Conservation (phyloP, 1,140 invertebrate genomes). For the Sminthurinus signatus region DNA sequence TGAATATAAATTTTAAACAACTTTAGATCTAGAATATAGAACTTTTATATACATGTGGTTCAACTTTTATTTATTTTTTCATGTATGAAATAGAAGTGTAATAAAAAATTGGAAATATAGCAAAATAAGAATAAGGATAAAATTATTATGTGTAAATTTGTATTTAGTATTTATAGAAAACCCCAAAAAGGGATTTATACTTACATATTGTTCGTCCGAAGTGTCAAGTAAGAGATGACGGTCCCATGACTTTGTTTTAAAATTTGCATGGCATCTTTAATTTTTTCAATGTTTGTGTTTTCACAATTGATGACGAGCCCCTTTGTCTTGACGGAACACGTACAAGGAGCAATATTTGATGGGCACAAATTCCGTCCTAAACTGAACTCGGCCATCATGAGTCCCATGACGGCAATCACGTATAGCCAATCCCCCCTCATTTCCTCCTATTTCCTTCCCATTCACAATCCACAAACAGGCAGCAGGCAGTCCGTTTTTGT, state of each 20-base stretch:
- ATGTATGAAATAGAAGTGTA: too few relatives aligned
- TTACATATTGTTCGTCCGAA: conserved; percentile 73
- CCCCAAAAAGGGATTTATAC: too few relatives aligned
- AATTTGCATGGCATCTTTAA: conserved; percentile 63
- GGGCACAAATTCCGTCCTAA: conserved; percentile 30
- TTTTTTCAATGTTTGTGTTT: conserved; percentile 66
- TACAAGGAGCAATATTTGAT: conserved; percentile 54
- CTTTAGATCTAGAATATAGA: too few relatives aligned
- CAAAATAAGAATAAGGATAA: too few relatives aligned
- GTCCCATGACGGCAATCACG: conserved; percentile 15
- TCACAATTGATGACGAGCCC: conserved; percentile 80
- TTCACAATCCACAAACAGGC: too few relatives aligned
- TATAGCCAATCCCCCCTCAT: conserved; percentile 21
- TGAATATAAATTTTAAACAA: too few relatives aligned
- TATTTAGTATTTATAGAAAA: too few relatives aligned
- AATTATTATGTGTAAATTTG: too few relatives aligned
- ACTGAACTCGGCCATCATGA: conserved; percentile 1
- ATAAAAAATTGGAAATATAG: too few relatives aligned
- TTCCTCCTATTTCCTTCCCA: conserved; percentile 18
- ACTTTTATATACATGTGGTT: too few relatives aligned
- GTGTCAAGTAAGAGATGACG: conserved; percentile 76
- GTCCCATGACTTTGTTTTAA: conserved; percentile 60
- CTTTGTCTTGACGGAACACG: conserved; percentile 73
- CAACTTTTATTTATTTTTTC: too few relatives aligned
- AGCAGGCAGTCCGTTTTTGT: neutral